Evolutionary conservation across 1,140 invertebrate genomes (phyloP).

Genomic region (Leptestheria dahalacensis): DNA sequence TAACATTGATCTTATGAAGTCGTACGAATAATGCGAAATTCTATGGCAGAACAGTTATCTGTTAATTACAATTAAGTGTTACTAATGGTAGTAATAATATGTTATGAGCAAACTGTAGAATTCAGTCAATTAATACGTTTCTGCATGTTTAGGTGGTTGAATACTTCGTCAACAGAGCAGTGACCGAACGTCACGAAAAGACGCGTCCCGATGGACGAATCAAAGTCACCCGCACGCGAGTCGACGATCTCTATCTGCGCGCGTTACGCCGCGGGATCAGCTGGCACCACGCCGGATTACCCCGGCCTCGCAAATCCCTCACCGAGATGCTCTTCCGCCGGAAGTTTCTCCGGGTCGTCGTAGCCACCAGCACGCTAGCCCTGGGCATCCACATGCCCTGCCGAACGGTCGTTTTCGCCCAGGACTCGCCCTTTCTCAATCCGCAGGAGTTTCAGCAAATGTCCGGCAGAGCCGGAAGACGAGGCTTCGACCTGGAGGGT

Average conservation of each 20-base stretch:
- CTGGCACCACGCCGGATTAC: slow-evolving; percentile 19
- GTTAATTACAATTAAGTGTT: no score
- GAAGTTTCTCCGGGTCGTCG: slow-evolving; percentile 18
- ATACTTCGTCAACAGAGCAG: no score
- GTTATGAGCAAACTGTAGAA: no score
- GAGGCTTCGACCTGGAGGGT: slow-evolving; percentile 10
- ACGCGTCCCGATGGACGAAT: no score
- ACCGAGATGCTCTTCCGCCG: slow-evolving; percentile 21
- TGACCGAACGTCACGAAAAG: no score
- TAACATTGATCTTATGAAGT: no score
- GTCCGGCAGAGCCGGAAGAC: slow-evolving; percentile 17
- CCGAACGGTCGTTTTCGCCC: slow-evolving; percentile 18
- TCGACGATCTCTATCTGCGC: not conserved
- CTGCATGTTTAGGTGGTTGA: no score
- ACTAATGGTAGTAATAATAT: no score
- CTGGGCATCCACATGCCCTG: slow-evolving; percentile 22
- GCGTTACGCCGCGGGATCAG: slow-evolving; percentile 16
- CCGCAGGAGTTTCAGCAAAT: slow-evolving; percentile 20
- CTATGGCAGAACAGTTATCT: no score
- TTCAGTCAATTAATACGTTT: no score
- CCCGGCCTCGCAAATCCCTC: slow-evolving; percentile 9
- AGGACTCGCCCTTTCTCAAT: slow-evolving; percentile 19
- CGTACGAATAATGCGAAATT: no score
- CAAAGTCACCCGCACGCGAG: no score
- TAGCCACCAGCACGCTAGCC: slow-evolving; percentile 19